phyloP scores from a whole-genome alignment of 2,797 vertebrate species.

The Varecia variegata region DNA sequence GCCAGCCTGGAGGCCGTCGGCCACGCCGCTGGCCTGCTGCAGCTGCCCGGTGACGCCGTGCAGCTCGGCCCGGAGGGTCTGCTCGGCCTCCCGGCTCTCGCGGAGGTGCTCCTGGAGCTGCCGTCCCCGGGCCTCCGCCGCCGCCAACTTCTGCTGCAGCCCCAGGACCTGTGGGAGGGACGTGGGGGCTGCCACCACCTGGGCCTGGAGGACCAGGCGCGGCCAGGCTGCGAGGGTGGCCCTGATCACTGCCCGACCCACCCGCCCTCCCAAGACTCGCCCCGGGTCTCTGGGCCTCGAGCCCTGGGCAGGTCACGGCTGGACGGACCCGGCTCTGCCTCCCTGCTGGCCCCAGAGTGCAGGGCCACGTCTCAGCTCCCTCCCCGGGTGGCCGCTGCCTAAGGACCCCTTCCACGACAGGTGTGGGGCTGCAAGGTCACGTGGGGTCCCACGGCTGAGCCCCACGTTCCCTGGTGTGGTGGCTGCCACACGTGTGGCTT shows the following conservation, averaged over 20 bases:
- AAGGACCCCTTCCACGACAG: background rate
- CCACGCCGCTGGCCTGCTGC: slow-evolving; percentile 74
- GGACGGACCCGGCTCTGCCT: background rate
- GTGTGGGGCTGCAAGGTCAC: background rate
- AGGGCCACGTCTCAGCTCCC: background rate
- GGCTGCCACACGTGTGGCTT: background rate
- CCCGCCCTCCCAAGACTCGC: background rate
- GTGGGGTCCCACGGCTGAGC: background rate
- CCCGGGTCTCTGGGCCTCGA: rapidly evolving
- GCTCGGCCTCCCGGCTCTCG: slow-evolving; percentile 78
- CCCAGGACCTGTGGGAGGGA: slow-evolving; percentile 80
- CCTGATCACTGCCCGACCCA: background rate
- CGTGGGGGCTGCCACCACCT: rapidly evolving
- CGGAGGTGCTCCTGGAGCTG: slow-evolving; percentile 80
- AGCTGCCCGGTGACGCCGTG: slow-evolving; percentile 77
- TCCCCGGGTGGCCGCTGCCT: background rate
- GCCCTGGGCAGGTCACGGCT: rapidly evolving
- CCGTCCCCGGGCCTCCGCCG: slow-evolving; percentile 78
- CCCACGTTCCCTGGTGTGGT: background rate
- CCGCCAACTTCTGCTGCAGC: slow-evolving; percentile 82
- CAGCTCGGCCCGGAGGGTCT: slow-evolving; percentile 77
- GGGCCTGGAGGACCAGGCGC: background rate
- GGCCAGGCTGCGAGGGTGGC: background rate
- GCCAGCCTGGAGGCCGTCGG: slow-evolving; percentile 77
- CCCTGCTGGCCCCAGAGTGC: background rate